Evolutionary conservation across 2,113 vertebrate species (phyloP), one percentile per base, ranked within the genome.

Genomic region (Clinocottus analis): DNA sequence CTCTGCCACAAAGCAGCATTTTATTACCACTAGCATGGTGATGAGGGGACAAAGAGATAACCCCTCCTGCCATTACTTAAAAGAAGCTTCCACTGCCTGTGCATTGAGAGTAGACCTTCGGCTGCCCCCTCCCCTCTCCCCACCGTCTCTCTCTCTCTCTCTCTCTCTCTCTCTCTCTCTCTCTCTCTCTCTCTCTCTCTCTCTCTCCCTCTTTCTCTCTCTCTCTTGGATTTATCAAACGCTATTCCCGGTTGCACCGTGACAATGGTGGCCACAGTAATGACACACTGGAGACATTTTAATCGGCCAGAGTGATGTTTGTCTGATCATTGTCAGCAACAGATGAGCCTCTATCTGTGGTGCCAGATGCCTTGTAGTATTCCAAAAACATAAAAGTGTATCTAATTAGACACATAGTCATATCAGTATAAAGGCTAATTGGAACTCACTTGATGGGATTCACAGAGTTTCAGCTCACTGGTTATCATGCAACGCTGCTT

Each of bases 361-460:
- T 45, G 85, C 73, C 83, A 89, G 80, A 85, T 66, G 77, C 64
- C 35, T 70, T 47, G 56, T 60, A 66, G 68, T 35, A 35, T 77
- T 77, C 33, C 72, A 74, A 71, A 88, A 90, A 81, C 77, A 85
- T 82, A 71, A 83, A 81, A 80, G 77, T 85, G 79, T 43, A 35
- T 81, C 69, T 90, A 85, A 93, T 90, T 90, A 68, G 75, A 86
- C 68, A 72, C 72, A 78, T 9, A 76, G 60, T 78, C 67, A 70
- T 86, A 65, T 89, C 82, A 78, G 82, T 53, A 61, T 21, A 65
- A 75, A 77, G 75, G 78, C 66, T 92, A 91, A 93, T 90, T 90
- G 81, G 88, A 86, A 69, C 56, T 65, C 75, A 63, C 59, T 82
- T 77, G 63, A 80, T 79, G 58, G 33, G 69, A 81, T 84, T 86